Evolutionary conservation across 2,888 invertebrate genomes (phyloP), one percentile per base, ranked within the genome.

Genomic region (Tuberolachnus salignus): DNA sequence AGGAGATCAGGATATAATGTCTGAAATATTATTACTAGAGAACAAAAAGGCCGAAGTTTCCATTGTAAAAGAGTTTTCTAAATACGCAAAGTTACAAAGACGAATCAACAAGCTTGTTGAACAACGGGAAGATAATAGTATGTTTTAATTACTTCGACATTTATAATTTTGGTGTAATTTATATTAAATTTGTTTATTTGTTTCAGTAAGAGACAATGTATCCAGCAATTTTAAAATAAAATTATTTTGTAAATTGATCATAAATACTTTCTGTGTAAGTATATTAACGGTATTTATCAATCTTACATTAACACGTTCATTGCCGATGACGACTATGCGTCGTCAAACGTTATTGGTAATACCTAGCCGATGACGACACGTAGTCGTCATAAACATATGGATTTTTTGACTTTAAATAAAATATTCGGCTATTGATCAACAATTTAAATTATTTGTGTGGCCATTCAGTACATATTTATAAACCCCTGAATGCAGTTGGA

Each of bases 61-160:
- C 13, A 85, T 86, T 82, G 84, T 85, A 1, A 85, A 86, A 83
- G 86, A 87, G 81, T 87, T 87, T 84, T 83, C 87, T 13, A 87
- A 84, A 80, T 85, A 85, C 82, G 85, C 86, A 9, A 86, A 85
- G 82, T 83, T 86, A 19, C 85, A 86, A 81, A 83, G 87, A 78
- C 85, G 83, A 81, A 84, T 84, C 72, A 85, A 83, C 55, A 84
- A 85, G 82, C 51, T 86, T 2, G 83, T 85, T 71, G 83, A 80
- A 63, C 83, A 84, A 78, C 81, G 85, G 10, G 84, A 84, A 81
- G 82, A 83, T 55, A 84, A 84, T 82, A 83, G 86, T 86, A 83
- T 80, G 81, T 80, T 19, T 49, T 21, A 1, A 59, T 46, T 51
- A 42, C 2, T n/a, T 16, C n/a, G 13, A 23, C 51, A 51, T 42